Evolutionary conservation across 30 jellyfish, hydroid and myxozoan genomes (phyloP).

Genomic region (Aurelia coerulea): DNA sequence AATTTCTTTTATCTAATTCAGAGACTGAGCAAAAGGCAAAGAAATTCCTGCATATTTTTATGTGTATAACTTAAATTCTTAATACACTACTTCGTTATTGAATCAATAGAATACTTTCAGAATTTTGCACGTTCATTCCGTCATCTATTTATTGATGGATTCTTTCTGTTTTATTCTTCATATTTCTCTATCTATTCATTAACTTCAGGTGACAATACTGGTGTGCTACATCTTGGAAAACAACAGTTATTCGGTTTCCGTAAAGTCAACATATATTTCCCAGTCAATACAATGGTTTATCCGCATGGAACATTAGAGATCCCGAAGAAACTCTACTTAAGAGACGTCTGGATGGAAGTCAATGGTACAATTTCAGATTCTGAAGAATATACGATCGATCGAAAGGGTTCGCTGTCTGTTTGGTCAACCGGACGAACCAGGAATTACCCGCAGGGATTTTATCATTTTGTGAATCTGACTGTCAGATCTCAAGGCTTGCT

Average conservation of each 20-base stretch:
- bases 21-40: too few relatives aligned
- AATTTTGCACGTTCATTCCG: too few relatives aligned
- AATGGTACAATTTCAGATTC: conserved; percentile 71
- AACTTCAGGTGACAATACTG: conserved; percentile 56
- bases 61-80: too few relatives aligned
- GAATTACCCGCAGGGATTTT: conserved; percentile 22
- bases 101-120: too few relatives aligned
- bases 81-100: too few relatives aligned
- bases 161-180: too few relatives aligned
- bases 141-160: too few relatives aligned
- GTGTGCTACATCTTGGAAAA: conserved; percentile 58
- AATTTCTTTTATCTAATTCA: too few relatives aligned
- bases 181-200: not conserved
- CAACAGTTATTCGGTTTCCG: conserved; percentile 51
- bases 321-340: conserved; percentile 48
- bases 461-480: conserved; percentile 52
- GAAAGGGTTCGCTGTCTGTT: conserved; percentile 52
- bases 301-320: conserved; percentile 48
- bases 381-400: conserved; percentile 44
- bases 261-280: conserved; percentile 45
- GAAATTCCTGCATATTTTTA: too few relatives aligned
- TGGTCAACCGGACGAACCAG: conserved; percentile 59
- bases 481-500: conserved; percentile 57
- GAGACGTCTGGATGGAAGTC: conserved; percentile 76
- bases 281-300: conserved; percentile 59